Base-by-base conservation (phyloP, 2,113 vertebrate species). In the Sigmodon hispidus region DNA sequence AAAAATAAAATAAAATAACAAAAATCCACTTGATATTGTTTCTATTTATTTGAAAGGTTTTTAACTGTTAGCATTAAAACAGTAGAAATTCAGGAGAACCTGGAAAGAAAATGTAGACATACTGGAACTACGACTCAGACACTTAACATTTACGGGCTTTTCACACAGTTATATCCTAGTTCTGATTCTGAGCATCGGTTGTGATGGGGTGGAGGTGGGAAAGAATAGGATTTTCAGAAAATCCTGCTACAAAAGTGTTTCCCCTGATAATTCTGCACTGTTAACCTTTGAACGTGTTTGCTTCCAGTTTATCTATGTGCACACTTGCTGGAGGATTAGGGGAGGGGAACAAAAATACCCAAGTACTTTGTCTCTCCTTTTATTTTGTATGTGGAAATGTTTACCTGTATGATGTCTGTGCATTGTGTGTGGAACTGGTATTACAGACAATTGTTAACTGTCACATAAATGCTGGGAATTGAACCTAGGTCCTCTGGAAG, bases 291-390 rank as follows among this genome's bases (percentile, higher is more conserved):
- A 80, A 36, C 19, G 13, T 84, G 45, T 65, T 84, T 93, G 45
- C 63, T 91, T 92, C 69, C 79, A 86, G 45, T 73, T 87, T 90
- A 50, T 55, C 26, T 76, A 3, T 89, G 63, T 91, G 34, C 50
- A 69, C 5, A 26, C 72, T 69, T 92, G 69, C 65, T 65, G 1
- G n/a, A n/a, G n/a, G n/a, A n/a, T n/a, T n/a, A n/a, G n/a, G n/a
- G n/a, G n/a, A n/a, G n/a, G n/a, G n/a, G n/a, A n/a, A 9, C 43
- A 90, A 75, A 72, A 92, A 80, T 80, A 75, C 45, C 43, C 17
- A 90, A 94, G 57, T 16, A 29, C 21, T 52, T 75, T 77, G 29
- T 79, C 63, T 84, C 85, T 96, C 95, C 91, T 95, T 92, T 77
- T 50, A 79, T 79, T 79, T 79, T 36, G 19, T 79, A 36, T 79